Evolutionary conservation across 2,113 vertebrate genomes (phyloP).

Genomic region (Lagopus muta): DNA sequence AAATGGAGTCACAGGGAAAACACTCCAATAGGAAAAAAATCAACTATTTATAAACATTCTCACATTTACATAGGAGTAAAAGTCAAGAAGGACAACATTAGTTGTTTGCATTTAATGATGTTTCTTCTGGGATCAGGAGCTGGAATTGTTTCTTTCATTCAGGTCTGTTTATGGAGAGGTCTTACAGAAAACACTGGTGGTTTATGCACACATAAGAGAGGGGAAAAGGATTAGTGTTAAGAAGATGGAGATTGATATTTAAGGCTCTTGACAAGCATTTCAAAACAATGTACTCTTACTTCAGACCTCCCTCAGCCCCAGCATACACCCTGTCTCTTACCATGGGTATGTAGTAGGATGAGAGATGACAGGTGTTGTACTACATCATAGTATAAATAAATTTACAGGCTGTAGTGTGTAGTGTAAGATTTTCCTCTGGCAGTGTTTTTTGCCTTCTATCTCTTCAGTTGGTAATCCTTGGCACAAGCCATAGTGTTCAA

Average conservation of each 20-base stretch:
- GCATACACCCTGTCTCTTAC: neutral
- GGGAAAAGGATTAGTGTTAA: neutral
- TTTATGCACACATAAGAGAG: neutral
- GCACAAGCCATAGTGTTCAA: neutral
- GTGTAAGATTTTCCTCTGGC: neutral
- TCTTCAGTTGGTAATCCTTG: neutral
- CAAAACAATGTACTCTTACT: neutral
- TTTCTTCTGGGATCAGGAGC: neutral
- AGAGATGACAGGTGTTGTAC: neutral
- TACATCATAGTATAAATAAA: neutral
- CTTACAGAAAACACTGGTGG: neutral
- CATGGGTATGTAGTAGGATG: neutral
- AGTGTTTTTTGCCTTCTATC: neutral
- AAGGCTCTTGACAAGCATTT: neutral
- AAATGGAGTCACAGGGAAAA: neutral
- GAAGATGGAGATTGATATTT: neutral
- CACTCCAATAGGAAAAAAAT: neutral
- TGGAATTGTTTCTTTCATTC: neutral
- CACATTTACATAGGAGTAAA: neutral
- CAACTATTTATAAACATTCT: neutral
- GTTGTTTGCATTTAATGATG: neutral
- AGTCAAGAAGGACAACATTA: neutral
- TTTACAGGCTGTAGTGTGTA: neutral
- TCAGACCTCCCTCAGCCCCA: fast-evolving
- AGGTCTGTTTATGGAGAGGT: neutral